A percentile compares a stretch with the other conserved stretches of the same genome.
phyloP scores from a whole-genome alignment of 2,113 vertebrate genomes.

The Heloderma charlesbogerti region DNA sequence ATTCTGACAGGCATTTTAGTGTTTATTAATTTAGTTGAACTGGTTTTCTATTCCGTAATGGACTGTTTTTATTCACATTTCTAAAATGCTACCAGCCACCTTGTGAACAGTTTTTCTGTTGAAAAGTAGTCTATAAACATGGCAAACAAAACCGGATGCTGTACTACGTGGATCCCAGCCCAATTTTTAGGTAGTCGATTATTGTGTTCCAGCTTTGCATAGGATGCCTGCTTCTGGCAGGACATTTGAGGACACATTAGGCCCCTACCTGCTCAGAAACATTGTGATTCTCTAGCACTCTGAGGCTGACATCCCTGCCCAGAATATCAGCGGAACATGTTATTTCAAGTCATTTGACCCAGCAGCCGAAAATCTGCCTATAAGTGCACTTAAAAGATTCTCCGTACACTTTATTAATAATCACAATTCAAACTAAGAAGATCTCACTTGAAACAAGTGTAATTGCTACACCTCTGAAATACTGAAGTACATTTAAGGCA shows the following conservation, averaged over 20 bases:
- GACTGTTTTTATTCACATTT: not conserved
- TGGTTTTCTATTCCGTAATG: not conserved
- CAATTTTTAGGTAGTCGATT: not conserved
- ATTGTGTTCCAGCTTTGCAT: not conserved
- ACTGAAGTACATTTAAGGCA: not conserved
- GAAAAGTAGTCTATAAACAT: not conserved
- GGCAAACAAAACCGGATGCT: not conserved
- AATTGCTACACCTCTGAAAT: not conserved
- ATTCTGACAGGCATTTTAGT: not conserved
- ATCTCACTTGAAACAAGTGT: not conserved
- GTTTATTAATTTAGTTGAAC: not conserved
- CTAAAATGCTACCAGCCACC: not conserved
- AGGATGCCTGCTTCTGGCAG: not conserved
- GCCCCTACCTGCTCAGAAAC: not conserved
- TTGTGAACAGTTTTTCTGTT: not conserved
- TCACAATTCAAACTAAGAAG: not conserved
- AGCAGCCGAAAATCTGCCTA: not conserved
- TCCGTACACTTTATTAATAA: not conserved
- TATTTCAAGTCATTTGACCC: not conserved
- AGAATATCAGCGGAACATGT: not conserved
- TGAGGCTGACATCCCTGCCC: not conserved
- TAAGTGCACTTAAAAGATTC: not conserved
- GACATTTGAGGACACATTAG: not conserved
- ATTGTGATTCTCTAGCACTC: not conserved
- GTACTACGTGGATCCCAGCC: not conserved